phyloP scores from a whole-genome alignment of 2,888 invertebrate species.

The Octodonta nipae region DNA sequence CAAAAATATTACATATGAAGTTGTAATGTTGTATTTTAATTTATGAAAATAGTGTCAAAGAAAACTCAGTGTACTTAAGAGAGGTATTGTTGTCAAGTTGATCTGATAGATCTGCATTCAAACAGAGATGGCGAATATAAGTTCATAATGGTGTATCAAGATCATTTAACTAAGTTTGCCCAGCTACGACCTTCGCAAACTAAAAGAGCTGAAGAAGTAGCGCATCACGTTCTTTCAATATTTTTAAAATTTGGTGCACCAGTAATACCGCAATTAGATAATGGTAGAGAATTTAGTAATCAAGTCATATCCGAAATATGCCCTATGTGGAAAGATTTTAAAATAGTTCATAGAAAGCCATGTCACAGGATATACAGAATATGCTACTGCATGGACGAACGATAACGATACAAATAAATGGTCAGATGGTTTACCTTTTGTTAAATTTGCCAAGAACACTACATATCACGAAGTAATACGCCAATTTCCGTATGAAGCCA shows the following conservation, averaged over 20 bases:
- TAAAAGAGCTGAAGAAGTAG: slow-evolving; percentile 18
- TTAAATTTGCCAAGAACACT: slow-evolving; percentile 21
- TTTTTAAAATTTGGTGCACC: slow-evolving; percentile 20
- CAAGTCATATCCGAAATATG: slow-evolving; percentile 16
- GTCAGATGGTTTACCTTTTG: slow-evolving; percentile 18
- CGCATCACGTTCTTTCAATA: slow-evolving; percentile 11
- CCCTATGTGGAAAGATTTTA: slow-evolving; percentile 18
- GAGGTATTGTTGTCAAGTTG: too few relatives aligned
- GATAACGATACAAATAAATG: slow-evolving; percentile 21
- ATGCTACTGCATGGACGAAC: slow-evolving; percentile 25
- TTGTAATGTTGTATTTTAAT: slow-evolving; percentile 20
- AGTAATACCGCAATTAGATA: slow-evolving; percentile 18
- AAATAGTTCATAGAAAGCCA: slow-evolving; percentile 21
- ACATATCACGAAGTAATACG: slow-evolving; percentile 19
- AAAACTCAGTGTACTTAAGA: slow-evolving; percentile 16
- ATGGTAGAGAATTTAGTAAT: slow-evolving; percentile 23
- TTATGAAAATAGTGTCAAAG: slow-evolving; percentile 19
- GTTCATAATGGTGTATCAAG: slow-evolving; percentile 12
- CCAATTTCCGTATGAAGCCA: slow-evolving; percentile 24
- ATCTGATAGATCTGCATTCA: slow-evolving; percentile 9
- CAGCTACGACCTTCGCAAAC: slow-evolving; percentile 15
- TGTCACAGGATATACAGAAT: too few relatives aligned
- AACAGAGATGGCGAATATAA: slow-evolving; percentile 15
- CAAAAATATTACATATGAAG: slow-evolving; percentile 22
- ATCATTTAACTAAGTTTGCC: slow-evolving; percentile 18